These are phyloP conservation scores for Eilema griseolum DNA, from an alignment of 2,888 invertebrate genomes.

Conservation along the genomic window DNA sequence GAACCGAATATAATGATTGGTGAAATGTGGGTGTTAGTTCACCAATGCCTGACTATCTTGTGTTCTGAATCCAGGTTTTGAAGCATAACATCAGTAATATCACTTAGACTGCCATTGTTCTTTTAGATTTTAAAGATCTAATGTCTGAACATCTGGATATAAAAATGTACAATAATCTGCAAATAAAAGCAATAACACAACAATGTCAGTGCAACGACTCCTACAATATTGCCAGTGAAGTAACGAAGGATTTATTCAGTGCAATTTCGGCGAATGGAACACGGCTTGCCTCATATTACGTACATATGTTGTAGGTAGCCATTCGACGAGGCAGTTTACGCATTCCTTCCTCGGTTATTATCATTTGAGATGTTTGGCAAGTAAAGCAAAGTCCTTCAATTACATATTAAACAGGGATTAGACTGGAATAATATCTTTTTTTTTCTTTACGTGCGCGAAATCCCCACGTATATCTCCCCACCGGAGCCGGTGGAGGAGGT, in stretches of 20 bases:
- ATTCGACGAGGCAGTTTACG: constrained; percentile 45
- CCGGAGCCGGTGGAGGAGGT: too few relatives aligned
- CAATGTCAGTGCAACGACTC: neutral
- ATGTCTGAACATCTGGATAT: neutral
- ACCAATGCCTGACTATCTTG: neutral
- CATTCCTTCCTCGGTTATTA: constrained; percentile 42
- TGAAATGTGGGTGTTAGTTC: too few relatives aligned
- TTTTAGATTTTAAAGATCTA: neutral
- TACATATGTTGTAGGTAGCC: constrained; percentile 54
- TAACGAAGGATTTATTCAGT: constrained; percentile 56
- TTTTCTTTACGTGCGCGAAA: too few relatives aligned
- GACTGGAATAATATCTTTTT: too few relatives aligned
- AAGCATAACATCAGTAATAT: neutral
- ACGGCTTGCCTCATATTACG: constrained; percentile 63
- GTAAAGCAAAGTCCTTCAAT: constrained; percentile 22
- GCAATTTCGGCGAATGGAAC: constrained; percentile 57
- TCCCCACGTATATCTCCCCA: too few relatives aligned
- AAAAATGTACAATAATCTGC: neutral
- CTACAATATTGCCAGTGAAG: constrained; percentile 60
- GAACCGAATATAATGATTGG: too few relatives aligned
- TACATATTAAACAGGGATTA: constrained; percentile 1
- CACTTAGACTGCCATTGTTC: too few relatives aligned
- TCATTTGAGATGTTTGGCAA: constrained; percentile 27
- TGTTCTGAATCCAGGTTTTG: neutral
- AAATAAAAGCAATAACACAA: neutral